Percentiles rank a stretch among this genome's conserved stretches.
Conservation (phyloP, 2,113 vertebrate species). For the Scatophagus argus region DNA sequence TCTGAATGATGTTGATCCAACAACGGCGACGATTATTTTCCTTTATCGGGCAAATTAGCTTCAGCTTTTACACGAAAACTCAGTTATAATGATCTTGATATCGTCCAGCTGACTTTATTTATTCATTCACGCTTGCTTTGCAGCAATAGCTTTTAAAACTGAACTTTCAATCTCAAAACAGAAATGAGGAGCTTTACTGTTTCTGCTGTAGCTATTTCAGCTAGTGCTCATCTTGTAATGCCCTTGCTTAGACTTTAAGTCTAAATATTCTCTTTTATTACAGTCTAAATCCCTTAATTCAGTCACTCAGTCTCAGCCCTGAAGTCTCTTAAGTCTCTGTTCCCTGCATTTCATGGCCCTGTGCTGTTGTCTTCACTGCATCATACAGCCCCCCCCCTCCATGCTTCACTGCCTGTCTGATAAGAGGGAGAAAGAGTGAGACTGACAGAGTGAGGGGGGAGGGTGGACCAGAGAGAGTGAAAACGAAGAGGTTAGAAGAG, state of each 20-base stretch:
- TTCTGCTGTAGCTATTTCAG: neutral
- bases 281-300: constrained; percentile 44
- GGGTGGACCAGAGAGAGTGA: neutral
- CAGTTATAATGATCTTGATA: neutral
- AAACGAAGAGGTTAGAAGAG: neutral
- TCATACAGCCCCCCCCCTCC: constrained; percentile 37
- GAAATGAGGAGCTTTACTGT: neutral
- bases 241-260: constrained; percentile 1
- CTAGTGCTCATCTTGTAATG: neutral
- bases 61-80: neutral
- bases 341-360: constrained; percentile 24
- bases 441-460: constrained; percentile 10
- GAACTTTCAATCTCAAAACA: neutral
- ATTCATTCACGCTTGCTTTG: neutral
- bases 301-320: constrained; percentile 32
- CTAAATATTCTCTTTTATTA: constrained; percentile 50
- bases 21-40: neutral
- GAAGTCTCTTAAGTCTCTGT: constrained; percentile 37
- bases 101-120: neutral
- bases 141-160: neutral
- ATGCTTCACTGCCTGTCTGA: constrained; percentile 62
- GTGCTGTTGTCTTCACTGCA: constrained; percentile 35
- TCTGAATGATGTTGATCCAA: neutral
- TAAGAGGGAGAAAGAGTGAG: constrained; percentile 33
- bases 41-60: neutral